These are phyloP conservation scores for Rachycentron canadum DNA, from an alignment of 2,797 vertebrate species.

Conservation along the genomic window DNA sequence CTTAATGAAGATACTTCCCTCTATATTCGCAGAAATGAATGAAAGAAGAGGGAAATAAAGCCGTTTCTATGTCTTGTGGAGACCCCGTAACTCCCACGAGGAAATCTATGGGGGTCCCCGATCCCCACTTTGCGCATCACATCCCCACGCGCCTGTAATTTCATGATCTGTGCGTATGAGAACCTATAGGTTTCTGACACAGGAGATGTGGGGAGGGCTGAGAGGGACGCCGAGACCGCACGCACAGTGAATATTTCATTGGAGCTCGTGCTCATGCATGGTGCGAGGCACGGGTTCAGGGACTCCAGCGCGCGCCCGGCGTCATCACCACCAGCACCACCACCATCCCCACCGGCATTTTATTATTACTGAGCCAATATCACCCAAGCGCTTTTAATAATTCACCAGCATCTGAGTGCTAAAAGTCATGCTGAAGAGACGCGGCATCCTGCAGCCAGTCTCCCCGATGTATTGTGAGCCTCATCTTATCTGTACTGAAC, in stretches of 20 bases:
- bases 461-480: constrained; percentile 37
- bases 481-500: constrained; percentile 36
- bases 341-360: constrained; percentile 79
- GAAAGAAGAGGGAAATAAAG: constrained; percentile 11
- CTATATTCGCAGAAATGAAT: neutral
- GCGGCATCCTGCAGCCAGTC: constrained; percentile 68
- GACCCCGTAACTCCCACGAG: neutral
- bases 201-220: constrained; percentile 56
- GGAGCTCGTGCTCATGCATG: constrained; percentile 75
- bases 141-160: constrained; percentile 36
- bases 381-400: constrained; percentile 77
- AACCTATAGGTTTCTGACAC: constrained; percentile 55
- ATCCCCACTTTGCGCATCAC: constrained; percentile 21
- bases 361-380: constrained; percentile 85
- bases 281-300: constrained; percentile 73
- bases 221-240: constrained; percentile 70
- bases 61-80: neutral
- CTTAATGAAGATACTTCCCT: constrained; percentile 12
- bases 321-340: constrained; percentile 67
- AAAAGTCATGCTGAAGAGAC: constrained; percentile 73
- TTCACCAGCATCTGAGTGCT: constrained; percentile 79
- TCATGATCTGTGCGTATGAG: constrained; percentile 31
- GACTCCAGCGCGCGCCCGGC: constrained; percentile 78
- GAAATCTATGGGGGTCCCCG: constrained; percentile 2
- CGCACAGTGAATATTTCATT: constrained; percentile 85